Conservation (phyloP, 2,888 invertebrate species). For the Neoitamus cyanurus region DNA sequence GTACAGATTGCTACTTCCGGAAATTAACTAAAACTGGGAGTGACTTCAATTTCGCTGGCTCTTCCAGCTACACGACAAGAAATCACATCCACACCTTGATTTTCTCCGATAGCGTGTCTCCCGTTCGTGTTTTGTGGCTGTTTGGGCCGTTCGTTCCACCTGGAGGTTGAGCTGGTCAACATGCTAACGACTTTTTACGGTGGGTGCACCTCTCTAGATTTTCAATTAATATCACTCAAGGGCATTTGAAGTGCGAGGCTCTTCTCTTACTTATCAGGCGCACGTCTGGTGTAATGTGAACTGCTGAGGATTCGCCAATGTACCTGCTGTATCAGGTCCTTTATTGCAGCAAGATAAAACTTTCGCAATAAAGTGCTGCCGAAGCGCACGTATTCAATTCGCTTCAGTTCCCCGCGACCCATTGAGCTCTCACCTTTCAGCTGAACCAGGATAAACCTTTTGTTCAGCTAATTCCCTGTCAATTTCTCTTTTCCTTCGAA, state of each 20-base stretch:
- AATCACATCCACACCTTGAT: slow-evolving; percentile 46
- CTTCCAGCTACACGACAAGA: slow-evolving; percentile 6
- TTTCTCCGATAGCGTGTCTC: slow-evolving; percentile 29
- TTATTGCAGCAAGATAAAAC: slow-evolving; percentile 27
- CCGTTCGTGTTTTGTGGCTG: slow-evolving; percentile 17
- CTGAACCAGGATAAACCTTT: slow-evolving; percentile 33
- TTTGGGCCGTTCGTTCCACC: not conserved
- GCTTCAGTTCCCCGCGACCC: not conserved
- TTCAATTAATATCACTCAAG: slow-evolving; percentile 45
- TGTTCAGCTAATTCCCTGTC: slow-evolving; percentile 44
- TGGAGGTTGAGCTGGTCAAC: slow-evolving; percentile 24
- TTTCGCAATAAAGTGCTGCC: slow-evolving; percentile 40
- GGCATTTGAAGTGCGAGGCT: slow-evolving; percentile 33
- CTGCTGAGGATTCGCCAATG: not conserved
- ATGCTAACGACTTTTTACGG: slow-evolving; percentile 40
- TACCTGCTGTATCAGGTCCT: not conserved
- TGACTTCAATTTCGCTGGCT: slow-evolving; percentile 42
- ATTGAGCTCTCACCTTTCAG: slow-evolving; percentile 25
- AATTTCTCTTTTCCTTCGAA: slow-evolving; percentile 5
- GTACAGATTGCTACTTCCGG: slow-evolving; percentile 41
- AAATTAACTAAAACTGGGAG: slow-evolving; percentile 45
- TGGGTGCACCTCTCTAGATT: not conserved
- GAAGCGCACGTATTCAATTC: slow-evolving; percentile 43
- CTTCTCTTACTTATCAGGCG: not conserved
- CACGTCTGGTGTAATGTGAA: slow-evolving; percentile 8